Evolutionary conservation across 53 echinoderm and acorn worm genomes (phyloP).

Genomic region (Echinarachnius parma): DNA sequence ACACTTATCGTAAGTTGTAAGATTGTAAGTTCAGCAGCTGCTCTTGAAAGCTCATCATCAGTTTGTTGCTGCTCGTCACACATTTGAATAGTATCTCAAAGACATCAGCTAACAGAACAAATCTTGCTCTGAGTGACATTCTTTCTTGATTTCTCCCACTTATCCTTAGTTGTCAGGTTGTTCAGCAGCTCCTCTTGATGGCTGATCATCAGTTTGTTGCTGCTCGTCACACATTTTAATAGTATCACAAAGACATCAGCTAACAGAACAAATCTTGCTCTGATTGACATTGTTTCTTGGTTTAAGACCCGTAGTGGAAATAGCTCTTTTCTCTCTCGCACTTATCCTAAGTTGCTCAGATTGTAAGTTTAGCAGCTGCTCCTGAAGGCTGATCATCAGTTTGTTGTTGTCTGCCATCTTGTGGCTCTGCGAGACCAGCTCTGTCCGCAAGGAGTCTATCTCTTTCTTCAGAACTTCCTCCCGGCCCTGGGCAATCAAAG

Average conservation of each 20-base stretch:
- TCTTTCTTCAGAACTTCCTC: constrained; percentile 70
- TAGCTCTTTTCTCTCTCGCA: constrained; percentile 77
- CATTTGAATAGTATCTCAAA: too few relatives aligned
- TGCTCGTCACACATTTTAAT: too few relatives aligned
- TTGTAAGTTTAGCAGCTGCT: constrained; percentile 79
- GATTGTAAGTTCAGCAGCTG: too few relatives aligned
- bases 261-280: constrained; percentile 81
- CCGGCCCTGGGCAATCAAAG: constrained; percentile 44
- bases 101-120: constrained; percentile 71
- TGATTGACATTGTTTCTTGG: constrained; percentile 50
- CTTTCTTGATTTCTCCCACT: constrained; percentile 56
- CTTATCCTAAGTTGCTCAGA: constrained; percentile 76
- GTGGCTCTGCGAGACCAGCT: constrained; percentile 73
- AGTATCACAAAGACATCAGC: constrained; percentile 38
- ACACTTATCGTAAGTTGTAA: too few relatives aligned
- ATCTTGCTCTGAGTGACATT: constrained; percentile 74
- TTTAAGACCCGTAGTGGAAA: constrained; percentile 20
- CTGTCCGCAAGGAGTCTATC: constrained; percentile 63
- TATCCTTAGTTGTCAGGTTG: constrained; percentile 67
- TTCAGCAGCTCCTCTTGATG: constrained; percentile 87
- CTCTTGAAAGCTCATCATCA: too few relatives aligned
- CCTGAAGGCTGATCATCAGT: constrained; percentile 84
- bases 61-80: too few relatives aligned
- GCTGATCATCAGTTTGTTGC: constrained; percentile 76
- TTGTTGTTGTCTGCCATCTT: constrained; percentile 94